Percentiles rank a stretch among this genome's conserved stretches.
phyloP scores from a whole-genome alignment of 2,797 vertebrate species.

The Apogon hyalosoma region DNA sequence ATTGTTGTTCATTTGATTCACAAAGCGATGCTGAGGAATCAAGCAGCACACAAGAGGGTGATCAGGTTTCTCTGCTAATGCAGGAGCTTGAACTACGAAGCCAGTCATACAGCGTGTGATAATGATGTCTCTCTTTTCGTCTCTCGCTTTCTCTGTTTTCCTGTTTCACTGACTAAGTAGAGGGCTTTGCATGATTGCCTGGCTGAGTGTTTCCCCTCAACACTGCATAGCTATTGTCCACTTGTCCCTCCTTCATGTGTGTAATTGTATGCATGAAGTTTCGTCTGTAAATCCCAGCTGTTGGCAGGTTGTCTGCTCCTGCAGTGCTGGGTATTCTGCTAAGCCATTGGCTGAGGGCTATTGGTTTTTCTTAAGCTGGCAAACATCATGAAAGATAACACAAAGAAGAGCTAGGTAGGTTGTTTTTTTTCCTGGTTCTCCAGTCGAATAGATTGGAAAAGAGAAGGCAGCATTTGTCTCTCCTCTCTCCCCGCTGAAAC shows the following conservation, averaged over 20 bases:
- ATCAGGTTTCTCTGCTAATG: constrained; percentile 49
- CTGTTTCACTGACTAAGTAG: constrained; percentile 68
- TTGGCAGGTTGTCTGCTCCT: constrained; percentile 71
- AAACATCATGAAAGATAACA: constrained; percentile 74
- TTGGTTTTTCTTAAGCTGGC: constrained; percentile 70
- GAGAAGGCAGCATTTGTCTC: constrained; percentile 67
- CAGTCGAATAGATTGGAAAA: constrained; percentile 60
- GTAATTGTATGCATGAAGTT: constrained; percentile 78
- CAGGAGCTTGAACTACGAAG: constrained; percentile 58
- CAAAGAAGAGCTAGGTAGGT: constrained; percentile 65
- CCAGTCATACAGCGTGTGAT: constrained; percentile 46
- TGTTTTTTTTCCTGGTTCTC: constrained; percentile 40
- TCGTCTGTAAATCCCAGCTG: constrained; percentile 75
- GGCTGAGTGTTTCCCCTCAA: constrained; percentile 75
- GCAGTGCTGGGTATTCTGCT: constrained; percentile 52
- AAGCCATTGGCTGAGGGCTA: constrained; percentile 65
- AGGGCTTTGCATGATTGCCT: constrained; percentile 72
- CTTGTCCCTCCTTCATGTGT: constrained; percentile 74
- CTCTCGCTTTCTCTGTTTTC: constrained; percentile 37
- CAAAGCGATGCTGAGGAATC: constrained; percentile 23
- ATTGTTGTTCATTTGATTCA: constrained; percentile 9
- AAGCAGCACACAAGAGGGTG: constrained; percentile 16
- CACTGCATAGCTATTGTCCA: constrained; percentile 73
- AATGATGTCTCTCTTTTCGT: constrained; percentile 45
- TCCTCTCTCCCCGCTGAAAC: constrained; percentile 63